phyloP scores from a whole-genome alignment of 2,113 vertebrate species.

The Scytalopus superciliaris region DNA sequence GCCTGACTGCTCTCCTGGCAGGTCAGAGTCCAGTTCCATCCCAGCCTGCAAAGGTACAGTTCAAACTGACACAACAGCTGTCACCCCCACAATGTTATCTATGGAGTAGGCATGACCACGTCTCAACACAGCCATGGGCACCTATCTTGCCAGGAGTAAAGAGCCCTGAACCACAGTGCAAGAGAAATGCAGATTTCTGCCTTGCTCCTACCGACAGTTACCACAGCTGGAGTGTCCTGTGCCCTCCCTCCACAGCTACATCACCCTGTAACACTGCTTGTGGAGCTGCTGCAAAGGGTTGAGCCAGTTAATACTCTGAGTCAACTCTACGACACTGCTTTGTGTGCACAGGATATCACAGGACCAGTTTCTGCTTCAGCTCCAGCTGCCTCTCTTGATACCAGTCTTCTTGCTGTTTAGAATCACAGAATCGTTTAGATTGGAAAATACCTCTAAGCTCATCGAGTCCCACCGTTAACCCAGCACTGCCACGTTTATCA shows the following conservation, averaged over 20 bases:
- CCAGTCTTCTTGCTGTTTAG: background rate
- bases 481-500: background rate
- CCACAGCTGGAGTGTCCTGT: rapidly evolving
- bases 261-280: background rate
- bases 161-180: rapidly evolving
- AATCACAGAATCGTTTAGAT: background rate
- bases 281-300: background rate
- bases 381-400: background rate
- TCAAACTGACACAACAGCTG: background rate
- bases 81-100: background rate
- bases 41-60: background rate
- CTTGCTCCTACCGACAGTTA: background rate
- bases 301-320: background rate
- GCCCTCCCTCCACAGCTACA: background rate
- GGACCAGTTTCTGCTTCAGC: background rate
- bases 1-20: background rate
- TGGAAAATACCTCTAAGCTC: background rate
- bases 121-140: rapidly evolving
- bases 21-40: conserved; percentile 30
- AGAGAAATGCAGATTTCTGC: background rate
- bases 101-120: rapidly evolving
- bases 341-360: background rate
- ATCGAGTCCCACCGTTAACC: background rate
- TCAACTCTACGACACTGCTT: background rate
- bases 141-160: background rate